These are phyloP conservation scores for Ooceraea biroi DNA, from an alignment of 1,140 invertebrate genomes.

Conservation along the genomic window DNA sequence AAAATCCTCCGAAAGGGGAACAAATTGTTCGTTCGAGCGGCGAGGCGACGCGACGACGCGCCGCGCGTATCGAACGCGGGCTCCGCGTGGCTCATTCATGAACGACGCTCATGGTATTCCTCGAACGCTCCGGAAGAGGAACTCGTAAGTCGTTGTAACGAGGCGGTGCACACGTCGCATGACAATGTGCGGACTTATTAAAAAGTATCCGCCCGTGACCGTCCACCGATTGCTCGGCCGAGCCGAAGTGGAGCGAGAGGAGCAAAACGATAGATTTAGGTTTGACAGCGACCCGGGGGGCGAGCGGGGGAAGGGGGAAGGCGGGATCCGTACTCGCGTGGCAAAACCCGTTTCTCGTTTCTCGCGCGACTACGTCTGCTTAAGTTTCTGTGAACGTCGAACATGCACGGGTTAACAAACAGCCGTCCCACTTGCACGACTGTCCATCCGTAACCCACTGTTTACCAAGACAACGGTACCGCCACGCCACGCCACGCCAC, in stretches of 20 bases:
- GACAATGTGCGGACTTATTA: no score
- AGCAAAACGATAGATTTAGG: conserved; percentile 7
- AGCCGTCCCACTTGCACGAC: conserved; percentile 59
- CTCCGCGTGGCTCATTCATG: conserved; percentile 13
- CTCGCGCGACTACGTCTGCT: conserved; percentile 25
- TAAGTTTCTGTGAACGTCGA: conserved; percentile 54
- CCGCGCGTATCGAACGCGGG: no score
- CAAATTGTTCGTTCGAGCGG: no score
- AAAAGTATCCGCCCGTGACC: background rate
- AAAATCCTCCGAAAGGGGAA: background rate
- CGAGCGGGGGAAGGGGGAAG: background rate
- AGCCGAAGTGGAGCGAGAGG: background rate
- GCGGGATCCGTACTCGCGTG: background rate
- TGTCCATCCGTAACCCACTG: conserved; percentile 61
- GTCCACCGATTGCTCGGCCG: background rate
- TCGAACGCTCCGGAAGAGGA: no score
- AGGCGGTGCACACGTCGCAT: no score
- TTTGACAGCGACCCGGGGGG: conserved; percentile 13
- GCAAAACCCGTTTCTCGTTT: conserved; percentile 46
- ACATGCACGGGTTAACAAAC: conserved; percentile 60
- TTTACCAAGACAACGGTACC: conserved; percentile 62
- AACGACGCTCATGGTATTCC: background rate
- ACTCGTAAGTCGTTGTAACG: no score
- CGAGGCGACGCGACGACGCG: no score
- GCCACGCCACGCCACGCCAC: conserved; percentile 40